Evolutionary conservation across 2,113 vertebrate species (phyloP).

Genomic region (Atractosteus spatula): DNA sequence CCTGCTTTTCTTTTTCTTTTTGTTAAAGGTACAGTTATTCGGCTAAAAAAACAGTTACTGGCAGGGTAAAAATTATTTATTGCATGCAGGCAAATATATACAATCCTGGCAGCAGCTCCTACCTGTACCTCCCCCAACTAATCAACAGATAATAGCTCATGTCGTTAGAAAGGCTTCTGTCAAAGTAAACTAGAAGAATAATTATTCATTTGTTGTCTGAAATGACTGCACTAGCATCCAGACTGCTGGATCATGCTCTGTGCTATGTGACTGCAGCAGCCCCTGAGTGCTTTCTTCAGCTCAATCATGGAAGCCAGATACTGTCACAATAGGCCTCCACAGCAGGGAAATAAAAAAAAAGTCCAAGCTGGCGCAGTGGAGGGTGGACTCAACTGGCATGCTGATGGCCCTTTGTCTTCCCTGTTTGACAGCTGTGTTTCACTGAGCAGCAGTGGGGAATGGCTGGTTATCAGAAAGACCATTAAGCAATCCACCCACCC

Average conservation of each 20-base stretch:
- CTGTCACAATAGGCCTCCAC: constrained; percentile 5
- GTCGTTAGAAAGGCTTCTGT: constrained; percentile 16
- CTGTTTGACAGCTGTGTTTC: constrained; percentile 8
- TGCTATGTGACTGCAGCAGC: not conserved
- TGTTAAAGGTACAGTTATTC: not conserved
- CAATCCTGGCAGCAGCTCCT: not conserved
- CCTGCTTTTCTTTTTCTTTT: not conserved
- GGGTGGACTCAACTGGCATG: not conserved
- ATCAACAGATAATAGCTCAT: constrained; percentile 18
- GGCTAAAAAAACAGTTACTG: not conserved
- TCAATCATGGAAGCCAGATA: constrained; percentile 14
- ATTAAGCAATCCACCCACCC: not conserved
- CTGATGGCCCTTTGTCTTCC: not conserved
- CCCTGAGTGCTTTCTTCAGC: not conserved
- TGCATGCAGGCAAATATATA: not conserved
- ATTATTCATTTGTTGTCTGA: constrained; percentile 22
- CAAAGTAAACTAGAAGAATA: constrained; percentile 8
- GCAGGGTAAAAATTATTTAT: not conserved
- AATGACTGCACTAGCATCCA: constrained; percentile 5
- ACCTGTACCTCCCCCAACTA: not conserved
- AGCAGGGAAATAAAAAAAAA: not conserved
- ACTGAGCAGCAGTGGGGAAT: not conserved
- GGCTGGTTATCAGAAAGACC: constrained; percentile 3
- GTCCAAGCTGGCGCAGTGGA: not conserved
- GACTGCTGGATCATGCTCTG: not conserved